Percentiles rank a stretch among this genome's conserved stretches.
These are phyloP conservation scores for Druon quercuslanigerum DNA, from an alignment of 1,140 invertebrate genomes.

Conservation along the genomic window DNA sequence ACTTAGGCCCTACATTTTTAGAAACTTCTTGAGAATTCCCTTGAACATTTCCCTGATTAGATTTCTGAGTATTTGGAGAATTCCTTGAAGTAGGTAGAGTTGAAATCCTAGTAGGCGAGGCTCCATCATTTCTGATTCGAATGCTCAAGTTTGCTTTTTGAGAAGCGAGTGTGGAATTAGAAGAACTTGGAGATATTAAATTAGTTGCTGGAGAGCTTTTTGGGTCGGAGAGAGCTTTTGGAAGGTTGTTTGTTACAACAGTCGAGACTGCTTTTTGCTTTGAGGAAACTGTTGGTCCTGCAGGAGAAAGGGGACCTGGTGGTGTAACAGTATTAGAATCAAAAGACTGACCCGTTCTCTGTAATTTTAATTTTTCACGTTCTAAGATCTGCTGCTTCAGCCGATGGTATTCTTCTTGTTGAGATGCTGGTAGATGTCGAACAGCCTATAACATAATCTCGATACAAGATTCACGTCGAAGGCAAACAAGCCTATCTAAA, in stretches of 20 bases:
- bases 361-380: constrained; percentile 61
- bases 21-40: no score
- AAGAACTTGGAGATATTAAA: not conserved
- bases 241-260: not conserved
- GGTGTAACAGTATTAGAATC: not conserved
- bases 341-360: constrained; percentile 38
- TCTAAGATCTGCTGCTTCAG: constrained; percentile 70
- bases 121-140: not conserved
- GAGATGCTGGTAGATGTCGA: constrained; percentile 67
- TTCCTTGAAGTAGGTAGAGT: no score
- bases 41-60: no score
- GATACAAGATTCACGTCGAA: constrained; percentile 40
- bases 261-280: not conserved
- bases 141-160: not conserved
- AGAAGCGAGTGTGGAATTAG: not conserved
- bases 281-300: not conserved
- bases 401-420: constrained; percentile 72
- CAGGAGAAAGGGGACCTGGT: not conserved
- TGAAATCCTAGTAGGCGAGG: not conserved
- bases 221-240: not conserved
- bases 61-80: no score
- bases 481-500: no score
- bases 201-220: not conserved
- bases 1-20: no score
- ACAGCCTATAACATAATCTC: constrained; percentile 66